phyloP scores from a whole-genome alignment of 2,797 vertebrate species.

The Sitta carolinensis region DNA sequence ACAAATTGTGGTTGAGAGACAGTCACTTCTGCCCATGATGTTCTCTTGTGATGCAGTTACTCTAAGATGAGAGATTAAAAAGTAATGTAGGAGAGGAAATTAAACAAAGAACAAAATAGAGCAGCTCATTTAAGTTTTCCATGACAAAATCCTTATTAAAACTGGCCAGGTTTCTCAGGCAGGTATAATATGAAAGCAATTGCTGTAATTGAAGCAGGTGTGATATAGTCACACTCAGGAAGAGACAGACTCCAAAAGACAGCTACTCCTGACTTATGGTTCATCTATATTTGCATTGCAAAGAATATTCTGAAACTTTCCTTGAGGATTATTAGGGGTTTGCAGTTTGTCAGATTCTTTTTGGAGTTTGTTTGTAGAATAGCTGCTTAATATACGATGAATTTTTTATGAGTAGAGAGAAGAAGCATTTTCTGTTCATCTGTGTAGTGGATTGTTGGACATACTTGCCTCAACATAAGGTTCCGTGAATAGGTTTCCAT shows the following conservation, averaged over 20 bases:
- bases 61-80: background rate
- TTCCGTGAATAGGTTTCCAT: background rate
- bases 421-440: constrained; percentile 3
- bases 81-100: background rate
- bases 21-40: background rate
- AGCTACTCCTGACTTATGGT: background rate
- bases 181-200: background rate
- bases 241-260: background rate
- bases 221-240: background rate
- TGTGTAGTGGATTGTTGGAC: background rate
- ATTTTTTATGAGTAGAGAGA: background rate
- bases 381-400: background rate
- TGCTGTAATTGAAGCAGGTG: background rate
- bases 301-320: background rate
- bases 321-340: background rate
- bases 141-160: background rate
- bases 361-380: background rate
- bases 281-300: background rate
- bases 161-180: background rate
- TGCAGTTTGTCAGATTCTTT: background rate
- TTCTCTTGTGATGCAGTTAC: background rate
- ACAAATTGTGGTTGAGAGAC: background rate
- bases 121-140: background rate
- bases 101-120: background rate
- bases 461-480: background rate